Percentiles rank a stretch among this genome's conserved stretches.
phyloP scores from a whole-genome alignment of 2,113 vertebrate species.

The Oreochromis niloticus region DNA sequence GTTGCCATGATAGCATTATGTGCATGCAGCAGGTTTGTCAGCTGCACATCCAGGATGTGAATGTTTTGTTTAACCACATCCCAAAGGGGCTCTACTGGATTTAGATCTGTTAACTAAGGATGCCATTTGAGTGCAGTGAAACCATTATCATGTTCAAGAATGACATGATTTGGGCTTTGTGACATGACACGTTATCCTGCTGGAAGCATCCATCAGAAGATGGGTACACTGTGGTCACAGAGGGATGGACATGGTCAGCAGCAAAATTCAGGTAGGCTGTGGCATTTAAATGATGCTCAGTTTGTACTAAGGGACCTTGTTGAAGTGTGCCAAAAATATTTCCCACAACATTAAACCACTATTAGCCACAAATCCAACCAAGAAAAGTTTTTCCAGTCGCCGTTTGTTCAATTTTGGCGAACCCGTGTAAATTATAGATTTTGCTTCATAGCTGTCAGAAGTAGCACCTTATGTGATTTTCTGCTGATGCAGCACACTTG shows the following conservation, averaged over 20 bases:
- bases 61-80: neutral
- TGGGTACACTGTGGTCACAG: neutral
- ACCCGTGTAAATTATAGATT: neutral
- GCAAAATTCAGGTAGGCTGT: neutral
- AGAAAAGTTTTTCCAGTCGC: rapidly evolving
- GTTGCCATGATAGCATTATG: neutral
- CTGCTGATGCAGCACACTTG: neutral
- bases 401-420: rapidly evolving
- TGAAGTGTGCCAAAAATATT: neutral
- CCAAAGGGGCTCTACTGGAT: neutral
- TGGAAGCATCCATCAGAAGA: neutral
- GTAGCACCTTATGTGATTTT: neutral
- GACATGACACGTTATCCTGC: neutral
- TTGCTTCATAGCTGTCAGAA: neutral
- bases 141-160: rapidly evolving
- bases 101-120: neutral
- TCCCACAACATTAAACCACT: rapidly evolving
- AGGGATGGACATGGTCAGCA: neutral
- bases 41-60: neutral
- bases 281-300: neutral
- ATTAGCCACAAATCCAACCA: neutral
- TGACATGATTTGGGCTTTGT: neutral
- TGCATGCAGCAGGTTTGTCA: neutral
- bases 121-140: neutral
- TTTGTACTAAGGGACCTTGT: neutral